phyloP scores from a whole-genome alignment of 2,113 vertebrate genomes.

The Anarhynchus alexandrinus region DNA sequence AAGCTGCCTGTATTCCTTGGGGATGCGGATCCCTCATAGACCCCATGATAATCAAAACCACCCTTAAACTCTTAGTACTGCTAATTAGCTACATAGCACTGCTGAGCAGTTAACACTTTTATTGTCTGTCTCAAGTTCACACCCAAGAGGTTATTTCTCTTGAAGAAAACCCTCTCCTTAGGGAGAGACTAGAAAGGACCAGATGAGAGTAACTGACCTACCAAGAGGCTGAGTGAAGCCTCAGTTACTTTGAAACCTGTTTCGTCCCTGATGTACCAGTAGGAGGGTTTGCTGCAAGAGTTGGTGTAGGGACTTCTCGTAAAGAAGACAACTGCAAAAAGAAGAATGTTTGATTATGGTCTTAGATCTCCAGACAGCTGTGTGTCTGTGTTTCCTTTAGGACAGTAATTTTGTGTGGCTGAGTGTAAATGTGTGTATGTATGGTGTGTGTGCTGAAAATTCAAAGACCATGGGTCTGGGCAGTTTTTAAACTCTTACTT shows the following conservation, averaged over 20 bases:
- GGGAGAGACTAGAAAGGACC: not conserved
- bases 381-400: not conserved
- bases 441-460: not conserved
- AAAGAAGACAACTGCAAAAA: not conserved
- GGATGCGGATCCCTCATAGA: not conserved
- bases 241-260: not conserved
- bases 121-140: constrained; percentile 22
- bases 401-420: not conserved
- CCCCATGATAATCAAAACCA: not conserved
- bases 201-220: constrained; percentile 9
- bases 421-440: not conserved
- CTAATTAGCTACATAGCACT: constrained; percentile 31
- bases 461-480: not conserved
- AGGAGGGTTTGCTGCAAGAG: not conserved
- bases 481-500: not conserved
- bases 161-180: not conserved
- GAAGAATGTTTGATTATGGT: not conserved
- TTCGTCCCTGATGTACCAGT: not conserved
- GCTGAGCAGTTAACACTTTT: constrained; percentile 37
- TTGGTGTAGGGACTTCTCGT: not conserved
- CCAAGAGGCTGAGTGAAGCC: not conserved
- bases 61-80: constrained; percentile 1
- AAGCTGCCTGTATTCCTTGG: not conserved
- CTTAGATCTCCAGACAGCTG: not conserved
- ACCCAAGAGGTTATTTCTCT: constrained; percentile 10